A percentile compares a stretch with the other conserved stretches of the same genome.
phyloP scores from a whole-genome alignment of 2,888 invertebrate genomes.

The Drosophila rubida region DNA sequence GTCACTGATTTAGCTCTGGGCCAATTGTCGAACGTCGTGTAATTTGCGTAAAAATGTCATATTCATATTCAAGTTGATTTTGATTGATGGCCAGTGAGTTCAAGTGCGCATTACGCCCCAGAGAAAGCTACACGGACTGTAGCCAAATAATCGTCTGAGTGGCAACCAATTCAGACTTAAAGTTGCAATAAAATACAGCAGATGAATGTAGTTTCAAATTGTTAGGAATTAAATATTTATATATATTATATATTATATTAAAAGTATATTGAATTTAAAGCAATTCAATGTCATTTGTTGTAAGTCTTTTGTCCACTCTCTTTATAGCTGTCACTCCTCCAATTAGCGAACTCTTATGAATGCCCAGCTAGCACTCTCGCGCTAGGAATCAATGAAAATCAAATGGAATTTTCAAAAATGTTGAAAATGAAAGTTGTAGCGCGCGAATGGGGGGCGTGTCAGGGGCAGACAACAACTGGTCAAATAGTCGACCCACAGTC shows the following conservation, averaged over 20 bases:
- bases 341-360: not conserved
- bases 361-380: not conserved
- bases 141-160: not conserved
- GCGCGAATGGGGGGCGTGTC: conserved; percentile 24
- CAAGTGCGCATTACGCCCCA: conserved; percentile 59
- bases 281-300: too few species aligned
- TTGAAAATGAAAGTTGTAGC: conserved; percentile 56
- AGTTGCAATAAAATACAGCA: not conserved
- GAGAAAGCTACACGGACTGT: conserved; percentile 33
- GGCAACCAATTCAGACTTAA: not conserved
- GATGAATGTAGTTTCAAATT: too few species aligned
- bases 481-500: conserved; percentile 13
- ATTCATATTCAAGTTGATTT: conserved; percentile 74
- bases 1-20: conserved; percentile 52
- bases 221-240: too few species aligned
- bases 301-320: not conserved
- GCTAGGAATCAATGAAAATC: conserved; percentile 33
- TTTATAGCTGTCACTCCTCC: not conserved
- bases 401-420: conserved; percentile 44
- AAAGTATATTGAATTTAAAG: too few species aligned
- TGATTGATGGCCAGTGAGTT: conserved; percentile 71
- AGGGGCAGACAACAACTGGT: conserved; percentile 20
- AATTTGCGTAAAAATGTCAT: conserved; percentile 82
- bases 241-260: too few species aligned
- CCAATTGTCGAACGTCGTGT: conserved; percentile 79